Evolutionary conservation across 2,113 vertebrate species (phyloP).

Genomic region (Meles meles): DNA sequence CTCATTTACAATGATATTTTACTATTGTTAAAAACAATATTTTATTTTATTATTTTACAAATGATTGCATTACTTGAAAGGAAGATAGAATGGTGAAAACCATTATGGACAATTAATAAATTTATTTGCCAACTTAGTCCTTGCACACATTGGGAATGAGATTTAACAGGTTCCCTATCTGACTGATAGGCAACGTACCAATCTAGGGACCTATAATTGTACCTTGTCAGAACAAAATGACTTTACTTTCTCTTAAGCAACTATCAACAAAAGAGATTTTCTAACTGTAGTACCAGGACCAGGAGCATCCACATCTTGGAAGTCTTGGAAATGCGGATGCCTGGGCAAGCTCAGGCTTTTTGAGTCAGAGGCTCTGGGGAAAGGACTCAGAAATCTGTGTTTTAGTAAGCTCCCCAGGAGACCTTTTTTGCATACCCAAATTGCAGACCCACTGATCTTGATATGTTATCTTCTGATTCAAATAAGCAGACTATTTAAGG

Average conservation of each 20-base stretch:
- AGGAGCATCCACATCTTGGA: background rate
- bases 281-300: background rate
- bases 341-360: background rate
- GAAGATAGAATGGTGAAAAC: background rate
- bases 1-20: background rate
- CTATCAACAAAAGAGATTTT: background rate
- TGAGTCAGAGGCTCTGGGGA: background rate
- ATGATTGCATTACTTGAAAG: background rate
- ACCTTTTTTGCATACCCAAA: background rate
- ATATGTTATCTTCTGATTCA: background rate
- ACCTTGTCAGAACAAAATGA: background rate
- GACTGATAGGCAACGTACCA: background rate
- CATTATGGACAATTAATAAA: background rate
- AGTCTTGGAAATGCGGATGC: background rate
- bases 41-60: slow-evolving; percentile 1
- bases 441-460: background rate
- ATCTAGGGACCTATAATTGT: background rate
- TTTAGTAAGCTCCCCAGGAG: background rate
- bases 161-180: background rate
- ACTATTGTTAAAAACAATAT: background rate
- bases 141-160: background rate
- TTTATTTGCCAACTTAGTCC: background rate
- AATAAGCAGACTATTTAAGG: background rate
- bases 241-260: background rate
- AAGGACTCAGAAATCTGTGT: background rate